Evolutionary conservation across 2,888 invertebrate genomes (phyloP).

Genomic region (Alsophila aescularia): DNA sequence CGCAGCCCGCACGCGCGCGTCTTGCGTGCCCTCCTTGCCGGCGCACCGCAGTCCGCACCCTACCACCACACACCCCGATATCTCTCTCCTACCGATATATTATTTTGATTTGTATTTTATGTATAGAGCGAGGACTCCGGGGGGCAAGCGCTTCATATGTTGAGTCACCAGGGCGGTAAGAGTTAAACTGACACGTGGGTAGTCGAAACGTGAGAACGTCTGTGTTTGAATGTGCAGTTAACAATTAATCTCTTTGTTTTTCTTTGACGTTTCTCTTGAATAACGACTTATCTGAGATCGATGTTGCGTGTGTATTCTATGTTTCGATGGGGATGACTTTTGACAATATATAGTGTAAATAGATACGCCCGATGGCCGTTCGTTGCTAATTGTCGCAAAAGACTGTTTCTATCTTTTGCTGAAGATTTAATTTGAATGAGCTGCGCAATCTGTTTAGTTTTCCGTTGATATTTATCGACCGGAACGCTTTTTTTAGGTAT

Average conservation of each 20-base stretch:
- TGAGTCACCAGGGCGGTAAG: slow-evolving; percentile 98
- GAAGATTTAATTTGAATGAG: slow-evolving; percentile 84
- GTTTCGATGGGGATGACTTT: slow-evolving; percentile 83
- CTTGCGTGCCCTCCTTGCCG: slow-evolving; percentile 53
- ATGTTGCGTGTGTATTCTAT: slow-evolving; percentile 85
- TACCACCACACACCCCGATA: slow-evolving; percentile 77
- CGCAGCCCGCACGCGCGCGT: slow-evolving; percentile 46
- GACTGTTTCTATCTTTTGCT: slow-evolving; percentile 84
- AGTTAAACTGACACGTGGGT: slow-evolving; percentile 82
- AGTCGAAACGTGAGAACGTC: slow-evolving; percentile 83
- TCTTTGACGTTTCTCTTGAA: slow-evolving; percentile 84
- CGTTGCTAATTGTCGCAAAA: slow-evolving; percentile 84
- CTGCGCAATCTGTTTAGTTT: slow-evolving; percentile 84
- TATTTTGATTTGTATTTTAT: slow-evolving; percentile 85
- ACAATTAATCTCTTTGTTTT: slow-evolving; percentile 80
- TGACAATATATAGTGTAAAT: slow-evolving; percentile 79
- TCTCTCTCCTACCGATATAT: slow-evolving; percentile 81
- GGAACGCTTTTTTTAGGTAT: slow-evolving; percentile 84
- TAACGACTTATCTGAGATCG: slow-evolving; percentile 82
- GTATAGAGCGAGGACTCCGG: slow-evolving; percentile 97
- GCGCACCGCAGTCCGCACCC: slow-evolving; percentile 70
- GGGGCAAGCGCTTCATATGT: slow-evolving; percentile 94
- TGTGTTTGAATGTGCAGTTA: slow-evolving; percentile 84
- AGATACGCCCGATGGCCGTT: slow-evolving; percentile 84
- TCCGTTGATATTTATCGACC: slow-evolving; percentile 77